Evolutionary conservation across 2,113 vertebrate genomes (phyloP).

Genomic region (Oxygymnocypris stewartii): DNA sequence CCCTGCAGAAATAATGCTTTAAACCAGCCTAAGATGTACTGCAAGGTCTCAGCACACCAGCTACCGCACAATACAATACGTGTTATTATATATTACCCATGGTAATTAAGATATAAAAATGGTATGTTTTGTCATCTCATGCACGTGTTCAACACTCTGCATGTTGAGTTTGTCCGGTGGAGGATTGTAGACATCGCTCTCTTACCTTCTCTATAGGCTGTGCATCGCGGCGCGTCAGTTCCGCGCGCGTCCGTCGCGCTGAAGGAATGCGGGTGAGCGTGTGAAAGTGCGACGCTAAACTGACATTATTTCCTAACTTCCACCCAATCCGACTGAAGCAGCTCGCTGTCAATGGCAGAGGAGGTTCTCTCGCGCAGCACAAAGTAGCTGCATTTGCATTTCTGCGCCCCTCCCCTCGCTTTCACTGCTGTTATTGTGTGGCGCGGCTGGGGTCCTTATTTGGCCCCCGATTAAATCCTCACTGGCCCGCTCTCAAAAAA

Average conservation of each 20-base stretch:
- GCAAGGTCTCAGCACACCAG: neutral
- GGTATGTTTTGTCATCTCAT: neutral
- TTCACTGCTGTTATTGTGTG: slow-evolving; percentile 77
- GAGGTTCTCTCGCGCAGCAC: slow-evolving; percentile 67
- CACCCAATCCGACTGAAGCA: slow-evolving; percentile 54
- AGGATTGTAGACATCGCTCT: neutral
- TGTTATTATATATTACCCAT: neutral
- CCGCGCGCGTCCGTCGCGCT: neutral
- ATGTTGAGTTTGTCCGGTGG: neutral
- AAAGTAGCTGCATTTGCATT: slow-evolving; percentile 79
- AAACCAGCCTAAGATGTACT: neutral
- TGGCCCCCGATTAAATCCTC: slow-evolving; percentile 74
- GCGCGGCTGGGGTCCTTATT: slow-evolving; percentile 74
- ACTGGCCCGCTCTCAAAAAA: slow-evolving; percentile 60
- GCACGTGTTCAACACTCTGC: no score
- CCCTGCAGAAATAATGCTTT: no score
- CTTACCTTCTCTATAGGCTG: neutral
- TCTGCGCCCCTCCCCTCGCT: slow-evolving; percentile 75
- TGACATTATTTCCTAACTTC: slow-evolving; percentile 33
- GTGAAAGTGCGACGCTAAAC: slow-evolving; percentile 27
- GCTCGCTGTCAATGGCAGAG: slow-evolving; percentile 61
- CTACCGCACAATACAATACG: neutral
- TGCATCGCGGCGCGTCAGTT: neutral
- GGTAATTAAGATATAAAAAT: neutral
- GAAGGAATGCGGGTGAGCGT: slow-evolving; percentile 25